Percentiles rank a stretch among this genome's conserved stretches.
Evolutionary conservation across 2,113 vertebrate genomes (phyloP).

Genomic region (Heloderma charlesbogerti): DNA sequence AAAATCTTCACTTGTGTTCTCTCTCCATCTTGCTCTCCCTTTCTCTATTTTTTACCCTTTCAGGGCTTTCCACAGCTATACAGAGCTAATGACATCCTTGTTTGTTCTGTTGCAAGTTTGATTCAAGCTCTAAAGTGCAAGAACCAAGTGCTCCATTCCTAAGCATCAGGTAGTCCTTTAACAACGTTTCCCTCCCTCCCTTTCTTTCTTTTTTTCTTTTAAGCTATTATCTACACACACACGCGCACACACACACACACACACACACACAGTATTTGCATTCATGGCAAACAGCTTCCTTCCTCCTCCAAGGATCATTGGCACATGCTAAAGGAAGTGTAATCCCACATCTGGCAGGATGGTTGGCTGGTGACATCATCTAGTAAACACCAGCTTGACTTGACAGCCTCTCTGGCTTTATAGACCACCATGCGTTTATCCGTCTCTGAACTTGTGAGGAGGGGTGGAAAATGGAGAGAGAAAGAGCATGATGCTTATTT

Average conservation of each 20-base stretch:
- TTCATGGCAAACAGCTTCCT: conserved; percentile 66
- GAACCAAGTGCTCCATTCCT: conserved; percentile 63
- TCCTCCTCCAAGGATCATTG: conserved; percentile 66
- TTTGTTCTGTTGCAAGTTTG: conserved; percentile 62
- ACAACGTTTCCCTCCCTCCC: neutral
- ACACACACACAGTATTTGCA: neutral
- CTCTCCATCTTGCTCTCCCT: neutral
- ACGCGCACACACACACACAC: neutral
- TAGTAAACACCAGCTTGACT: conserved; percentile 58
- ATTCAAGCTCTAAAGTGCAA: conserved; percentile 74
- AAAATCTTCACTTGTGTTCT: neutral
- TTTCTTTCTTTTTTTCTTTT: neutral
- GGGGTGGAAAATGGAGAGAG: neutral
- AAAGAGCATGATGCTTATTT: too few species aligned
- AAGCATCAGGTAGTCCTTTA: conserved; percentile 64
- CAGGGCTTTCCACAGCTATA: conserved; percentile 67
- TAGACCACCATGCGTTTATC: conserved; percentile 31
- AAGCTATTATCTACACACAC: neutral
- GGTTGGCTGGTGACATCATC: conserved; percentile 63
- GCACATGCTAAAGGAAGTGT: conserved; percentile 56
- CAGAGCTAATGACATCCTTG: conserved; percentile 59
- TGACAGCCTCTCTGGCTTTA: conserved; percentile 45
- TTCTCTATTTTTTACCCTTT: neutral
- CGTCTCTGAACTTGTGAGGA: conserved; percentile 25
- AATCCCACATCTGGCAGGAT: conserved; percentile 61